Percentiles rank a stretch among this genome's conserved stretches.
These are phyloP conservation scores for Diploptera punctata DNA, from an alignment of 2,888 invertebrate genomes.

Conservation along the genomic window DNA sequence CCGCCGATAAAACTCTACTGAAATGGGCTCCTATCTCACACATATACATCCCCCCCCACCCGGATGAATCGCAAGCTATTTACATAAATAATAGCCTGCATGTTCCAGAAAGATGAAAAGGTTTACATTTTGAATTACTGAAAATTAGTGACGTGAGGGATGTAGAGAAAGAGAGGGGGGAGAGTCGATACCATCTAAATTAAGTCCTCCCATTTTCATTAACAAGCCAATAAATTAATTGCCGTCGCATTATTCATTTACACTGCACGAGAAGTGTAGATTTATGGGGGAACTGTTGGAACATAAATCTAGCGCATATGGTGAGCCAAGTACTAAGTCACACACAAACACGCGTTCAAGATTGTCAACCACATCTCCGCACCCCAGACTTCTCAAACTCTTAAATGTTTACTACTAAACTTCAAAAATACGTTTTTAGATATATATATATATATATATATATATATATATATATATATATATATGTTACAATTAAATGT, in stretches of 20 bases:
- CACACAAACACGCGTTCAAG: too few species aligned
- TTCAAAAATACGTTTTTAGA: too few species aligned
- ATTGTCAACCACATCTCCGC: too few species aligned
- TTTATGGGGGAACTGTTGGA: neutral
- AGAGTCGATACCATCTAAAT: neutral
- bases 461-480: too few species aligned
- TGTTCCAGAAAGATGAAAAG: neutral
- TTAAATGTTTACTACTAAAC: too few species aligned
- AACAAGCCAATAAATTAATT: constrained; percentile 19
- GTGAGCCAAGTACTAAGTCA: neutral
- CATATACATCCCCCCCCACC: too few species aligned
- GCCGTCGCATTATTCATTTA: constrained; percentile 7
- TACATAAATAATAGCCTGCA: neutral
- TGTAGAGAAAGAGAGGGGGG: too few species aligned
- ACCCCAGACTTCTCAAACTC: too few species aligned
- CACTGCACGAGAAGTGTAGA: neutral
- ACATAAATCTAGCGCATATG: neutral
- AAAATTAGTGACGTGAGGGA: neutral
- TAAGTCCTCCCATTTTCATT: constrained; percentile 23
- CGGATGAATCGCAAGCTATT: neutral
- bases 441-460: too few species aligned
- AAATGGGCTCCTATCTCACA: too few species aligned
- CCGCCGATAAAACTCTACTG: too few species aligned
- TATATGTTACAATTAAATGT: too few species aligned
- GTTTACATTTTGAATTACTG: neutral